Evolutionary conservation across 2,113 vertebrate genomes (phyloP).

Genomic region (Orcinus orca): DNA sequence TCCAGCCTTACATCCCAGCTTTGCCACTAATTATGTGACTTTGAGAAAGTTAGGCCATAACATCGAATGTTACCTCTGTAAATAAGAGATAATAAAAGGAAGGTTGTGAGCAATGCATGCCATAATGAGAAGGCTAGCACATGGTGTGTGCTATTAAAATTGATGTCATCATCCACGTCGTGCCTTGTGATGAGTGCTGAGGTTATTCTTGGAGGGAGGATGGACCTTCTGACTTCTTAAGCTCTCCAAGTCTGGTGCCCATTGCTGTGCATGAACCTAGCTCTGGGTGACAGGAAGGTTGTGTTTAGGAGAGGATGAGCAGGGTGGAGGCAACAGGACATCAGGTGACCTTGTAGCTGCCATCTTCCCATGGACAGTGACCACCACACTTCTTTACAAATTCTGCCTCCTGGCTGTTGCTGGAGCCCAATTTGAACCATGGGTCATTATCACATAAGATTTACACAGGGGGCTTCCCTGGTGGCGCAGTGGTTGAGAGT

Average conservation of each 20-base stretch:
- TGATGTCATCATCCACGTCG: background rate
- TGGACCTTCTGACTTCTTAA: background rate
- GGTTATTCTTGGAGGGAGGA: background rate
- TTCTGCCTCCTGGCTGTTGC: background rate
- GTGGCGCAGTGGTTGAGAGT: too few relatives aligned
- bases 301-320: background rate
- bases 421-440: background rate
- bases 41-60: background rate
- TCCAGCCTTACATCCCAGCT: background rate
- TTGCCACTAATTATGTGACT: background rate
- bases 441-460: background rate
- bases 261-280: background rate
- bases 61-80: too few relatives aligned
- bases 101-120: background rate
- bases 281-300: background rate
- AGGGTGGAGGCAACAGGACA: background rate
- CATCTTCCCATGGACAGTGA: background rate
- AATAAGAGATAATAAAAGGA: background rate
- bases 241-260: background rate
- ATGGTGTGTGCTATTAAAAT: rapidly evolving
- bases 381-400: background rate
- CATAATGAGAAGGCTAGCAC: background rate
- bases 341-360: background rate
- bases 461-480: background rate
- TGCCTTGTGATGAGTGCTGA: background rate